Conservation (phyloP, 2,113 vertebrate species). For the Channa maculata region DNA sequence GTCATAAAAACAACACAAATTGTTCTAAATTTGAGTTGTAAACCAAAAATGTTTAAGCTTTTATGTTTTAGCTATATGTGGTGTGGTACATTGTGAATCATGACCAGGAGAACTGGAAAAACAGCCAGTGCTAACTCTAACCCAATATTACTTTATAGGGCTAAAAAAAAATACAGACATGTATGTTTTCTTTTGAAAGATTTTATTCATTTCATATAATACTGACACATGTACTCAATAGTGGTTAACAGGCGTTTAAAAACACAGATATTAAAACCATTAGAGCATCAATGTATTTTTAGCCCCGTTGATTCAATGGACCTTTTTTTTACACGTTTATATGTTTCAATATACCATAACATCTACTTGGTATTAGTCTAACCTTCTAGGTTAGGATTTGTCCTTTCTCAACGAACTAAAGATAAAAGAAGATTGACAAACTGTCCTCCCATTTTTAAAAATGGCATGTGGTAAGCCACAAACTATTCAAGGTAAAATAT, state of each 20-base stretch:
- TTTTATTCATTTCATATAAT: slow-evolving; percentile 87
- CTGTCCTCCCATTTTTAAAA: slow-evolving; percentile 65
- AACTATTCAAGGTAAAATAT: slow-evolving; percentile 67
- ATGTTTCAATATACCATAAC: slow-evolving; percentile 83
- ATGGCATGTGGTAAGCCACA: slow-evolving; percentile 74
- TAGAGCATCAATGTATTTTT: slow-evolving; percentile 76
- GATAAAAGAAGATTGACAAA: slow-evolving; percentile 62
- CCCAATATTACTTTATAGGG: not conserved
- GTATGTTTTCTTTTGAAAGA: slow-evolving; percentile 76
- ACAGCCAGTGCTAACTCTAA: not conserved
- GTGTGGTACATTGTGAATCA: not conserved
- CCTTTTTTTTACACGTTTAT: slow-evolving; percentile 79
- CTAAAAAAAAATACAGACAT: slow-evolving; percentile 14
- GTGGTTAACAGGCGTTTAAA: slow-evolving; percentile 87
- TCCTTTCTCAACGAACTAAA: slow-evolving; percentile 59
- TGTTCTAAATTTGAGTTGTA: not conserved
- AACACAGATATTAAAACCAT: slow-evolving; percentile 87
- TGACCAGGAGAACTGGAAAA: not conserved
- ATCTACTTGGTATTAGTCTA: slow-evolving; percentile 82
- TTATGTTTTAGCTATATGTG: not conserved
- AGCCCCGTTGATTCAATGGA: slow-evolving; percentile 77
- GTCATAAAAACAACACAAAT: slow-evolving; percentile 16
- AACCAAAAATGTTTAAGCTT: not conserved
- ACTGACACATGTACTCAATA: slow-evolving; percentile 88
- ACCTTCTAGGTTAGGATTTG: slow-evolving; percentile 72